Evolutionary conservation across 2,888 invertebrate species (phyloP), one percentile per base, ranked within the genome.

Genomic region (Ectemnius cavifrons): DNA sequence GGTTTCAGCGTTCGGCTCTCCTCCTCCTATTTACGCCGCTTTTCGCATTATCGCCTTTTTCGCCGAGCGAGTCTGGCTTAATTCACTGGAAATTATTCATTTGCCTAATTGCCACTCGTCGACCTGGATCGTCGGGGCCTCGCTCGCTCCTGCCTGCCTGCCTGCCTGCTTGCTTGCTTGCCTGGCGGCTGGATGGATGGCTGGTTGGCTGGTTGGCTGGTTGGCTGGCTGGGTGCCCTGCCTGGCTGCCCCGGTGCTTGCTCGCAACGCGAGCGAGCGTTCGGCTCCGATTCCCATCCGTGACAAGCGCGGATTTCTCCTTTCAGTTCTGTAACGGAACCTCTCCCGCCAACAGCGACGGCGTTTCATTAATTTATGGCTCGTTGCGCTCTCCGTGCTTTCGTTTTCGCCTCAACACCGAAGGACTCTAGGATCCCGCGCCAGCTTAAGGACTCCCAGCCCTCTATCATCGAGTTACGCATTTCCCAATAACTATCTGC

Each of bases 61-160:
- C 80, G 79, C 63, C 75, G 67, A 76, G 68, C 80, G 78, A 73
- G 77, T 67, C 77, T 70, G 73, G 81, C 77, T 83, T 83, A 85
- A 86, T 85, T 86, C 81, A 84, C 80, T 82, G 83, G 79, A 84
- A 84, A 85, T 84, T 84, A 84, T 86, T 86, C 83, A 83, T 85
- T 86, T 81, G 84, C 82, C 83, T 85, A 86, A 86, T 86, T 86
- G 84, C 85, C 81, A 82, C 82, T 82, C 84, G 84, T 82, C 85
- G 81, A 84, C 72, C 81, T 77, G 79, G 75, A 75, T 79, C 79
- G 70, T 77, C 71, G 77, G 73, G 71, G 77, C 77, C 77, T 69
- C 77, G 73, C 66, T 74, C 74, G 66, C 67, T 37, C 37, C 6
- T 63, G 63, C 67, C 75, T 60, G 63, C 67, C 78, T 37, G 37